These are phyloP conservation scores for Trissonchulus latispiculum DNA, from an alignment of 2,888 invertebrate genomes.

Conservation along the genomic window DNA sequence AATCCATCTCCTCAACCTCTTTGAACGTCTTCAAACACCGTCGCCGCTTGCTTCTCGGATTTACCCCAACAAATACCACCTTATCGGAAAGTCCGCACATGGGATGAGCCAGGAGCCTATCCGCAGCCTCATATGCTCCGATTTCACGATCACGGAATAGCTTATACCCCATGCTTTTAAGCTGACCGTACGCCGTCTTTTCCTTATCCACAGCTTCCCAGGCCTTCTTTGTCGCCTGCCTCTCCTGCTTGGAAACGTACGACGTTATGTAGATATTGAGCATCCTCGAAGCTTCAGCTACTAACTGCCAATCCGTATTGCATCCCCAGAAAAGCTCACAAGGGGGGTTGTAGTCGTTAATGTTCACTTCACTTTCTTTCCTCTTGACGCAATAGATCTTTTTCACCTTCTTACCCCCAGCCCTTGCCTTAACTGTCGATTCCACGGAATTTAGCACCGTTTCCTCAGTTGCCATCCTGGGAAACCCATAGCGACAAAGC, in stretches of 20 bases:
- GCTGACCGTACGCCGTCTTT: neutral
- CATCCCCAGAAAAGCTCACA: constrained; percentile 9
- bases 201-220: neutral
- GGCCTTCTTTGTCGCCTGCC: neutral
- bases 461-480: neutral
- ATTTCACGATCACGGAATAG: neutral
- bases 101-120: neutral
- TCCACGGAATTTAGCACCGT: neutral
- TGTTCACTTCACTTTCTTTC: neutral
- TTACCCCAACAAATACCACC: neutral
- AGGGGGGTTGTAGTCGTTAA: constrained; percentile 21
- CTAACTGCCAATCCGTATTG: constrained; percentile 20
- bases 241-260: constrained; percentile 12
- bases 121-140: constrained; percentile 8
- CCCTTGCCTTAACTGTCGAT: neutral
- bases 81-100: neutral
- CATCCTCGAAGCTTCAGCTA: neutral
- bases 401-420: neutral
- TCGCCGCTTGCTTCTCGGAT: neutral
- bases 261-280: constrained; percentile 9
- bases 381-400: neutral
- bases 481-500: constrained; percentile 16
- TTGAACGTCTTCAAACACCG: neutral
- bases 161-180: neutral
- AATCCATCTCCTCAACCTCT: neutral